Base-by-base conservation (phyloP, 2,888 invertebrate species). In the Amiota communis region DNA sequence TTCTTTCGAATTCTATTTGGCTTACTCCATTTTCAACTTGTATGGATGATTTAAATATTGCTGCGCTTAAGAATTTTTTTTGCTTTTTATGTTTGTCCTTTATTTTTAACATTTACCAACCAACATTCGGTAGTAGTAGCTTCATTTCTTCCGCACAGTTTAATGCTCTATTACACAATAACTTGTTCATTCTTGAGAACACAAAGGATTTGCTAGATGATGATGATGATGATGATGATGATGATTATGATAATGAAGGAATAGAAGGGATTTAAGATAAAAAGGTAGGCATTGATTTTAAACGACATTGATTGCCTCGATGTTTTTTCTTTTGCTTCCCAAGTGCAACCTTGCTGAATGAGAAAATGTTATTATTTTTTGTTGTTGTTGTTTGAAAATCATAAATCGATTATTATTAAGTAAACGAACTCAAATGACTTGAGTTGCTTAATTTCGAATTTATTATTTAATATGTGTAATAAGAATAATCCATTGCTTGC, bases 141-240 rank as follows among this genome's bases (percentile, higher is more conserved):
- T 56, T 65, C 57, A 51, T 64, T 65, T 17, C 56, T 67, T 56
- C 48, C 9, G 13, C 20, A 53, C 51, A 61, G 51, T 51, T 69
- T 69, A 74, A 68, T 74, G 74, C 74, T 71, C 72, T 71, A 71
- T 74, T 74, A 72, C 74, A 67, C 74, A 74, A 72, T 70, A 74
- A 72, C 65, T 70, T 68, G 67, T 68, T 63, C 13, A 23, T 23
- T 23, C 23, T 23, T 23, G 23, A 23, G 23, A 23, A 23, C 23
- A 23, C 23, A 20, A 17, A 6, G 36, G 8, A 36, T 36, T 36
- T 36, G 0, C 1, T 20, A 9, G 8, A 20, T 59, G 20, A 4
- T 20, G 17, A 17, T 10, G 15, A 15, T 17, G 59, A 9, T 17
- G 20, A 10, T n/a, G 57, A 9, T 15, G 15, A 57, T n/a, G 57